Base-by-base conservation (phyloP, 1,140 invertebrate species). In the Nymphalis io region DNA sequence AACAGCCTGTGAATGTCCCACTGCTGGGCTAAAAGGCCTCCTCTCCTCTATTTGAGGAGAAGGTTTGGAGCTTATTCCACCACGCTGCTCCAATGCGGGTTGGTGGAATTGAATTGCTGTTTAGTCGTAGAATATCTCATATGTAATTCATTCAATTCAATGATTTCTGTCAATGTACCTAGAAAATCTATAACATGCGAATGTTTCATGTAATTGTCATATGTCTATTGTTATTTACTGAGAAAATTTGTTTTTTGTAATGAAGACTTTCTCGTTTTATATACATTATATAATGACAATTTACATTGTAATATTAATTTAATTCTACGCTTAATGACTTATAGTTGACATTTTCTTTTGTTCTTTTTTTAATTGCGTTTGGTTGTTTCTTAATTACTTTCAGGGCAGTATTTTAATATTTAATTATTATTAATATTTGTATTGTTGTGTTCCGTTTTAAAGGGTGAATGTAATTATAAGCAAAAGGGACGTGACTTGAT, bases 201-300 rank as follows among this genome's bases (percentile, higher is more conserved):
- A 51, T 51, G 18, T 51, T 51, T 20, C 46, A 51, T 51, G 8
- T 51, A 51, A 51, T 46, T 51, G 46, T 20, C 18, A 51, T 51
- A 51, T 51, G 16, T 51, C 46, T 51, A 51, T 51, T 51, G 46
- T 51, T 12, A 51, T 20, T 51, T 51, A 20, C 16, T 51, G 46
- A n/a, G 46, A 51, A 51, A 2, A 16, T 16, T n/a, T 46, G 13
- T 44, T 51, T 20, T 51, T n/a, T 20, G 10, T 51, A 51, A 51
- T 51, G 46, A 51, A 8, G 18, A 20, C 46, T 51, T 51, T 51
- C 46, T 20, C 5, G 11, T 20, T 51, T 51, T 51, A 51, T 51
- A 12, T 10, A 51, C 46, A 21, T 51, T 20, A 51, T 51, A 20
- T 51, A 51, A 20, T 51, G 8, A 51, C 10, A 51, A 51, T 51